Base-by-base conservation (phyloP, 1,140 invertebrate genomes). In the Eciton burchellii region DNA sequence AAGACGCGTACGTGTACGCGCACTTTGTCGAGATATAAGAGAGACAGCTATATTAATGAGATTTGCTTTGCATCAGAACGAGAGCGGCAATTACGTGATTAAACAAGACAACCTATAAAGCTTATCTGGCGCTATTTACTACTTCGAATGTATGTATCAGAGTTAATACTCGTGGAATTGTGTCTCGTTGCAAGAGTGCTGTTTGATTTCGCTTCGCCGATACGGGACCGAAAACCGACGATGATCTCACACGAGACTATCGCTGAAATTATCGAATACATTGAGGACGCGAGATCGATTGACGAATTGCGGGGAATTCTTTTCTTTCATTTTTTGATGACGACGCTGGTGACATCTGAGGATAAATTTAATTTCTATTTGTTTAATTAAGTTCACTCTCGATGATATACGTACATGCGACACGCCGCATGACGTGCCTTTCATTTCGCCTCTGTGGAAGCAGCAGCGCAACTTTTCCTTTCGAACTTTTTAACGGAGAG, bases 11-110 rank as follows among this genome's bases (percentile, higher is more conserved):
- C 35, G 6, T 2, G 6, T 35, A 62, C n/a, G 1, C 47, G n/a
- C n/a, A 0, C 14, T 5, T 9, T 19, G 4, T 54, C 43, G 19
- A n/a, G 24, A 45, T 63, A 24, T 57, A 77, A n/a, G 29, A 3
- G 29, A n/a, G 6, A 5, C 19, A 65, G 52, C 52, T 54, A 63
- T 41, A 26, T 56, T 68, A 74, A 74, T 24, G 35, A 68, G 79
- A 49, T 82, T 35, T 26, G 19, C 1, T 11, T 14, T 14, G 62
- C 35, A 62, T 71, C 29, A 59, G 12, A 35, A 3, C 24, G 49
- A 21, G 45, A 52, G 29, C 8, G 47, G 35, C 74, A 82, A 82
- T 84, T 84, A 74, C 52, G 60, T 54, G 24, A 19, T 84, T 82
- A 82, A 43, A 57, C 35, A 14, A 63, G n/a, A 62, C 54, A 59